Evolutionary conservation across 2,797 vertebrate species (phyloP).

Genomic region (Premnoplex brunnescens): DNA sequence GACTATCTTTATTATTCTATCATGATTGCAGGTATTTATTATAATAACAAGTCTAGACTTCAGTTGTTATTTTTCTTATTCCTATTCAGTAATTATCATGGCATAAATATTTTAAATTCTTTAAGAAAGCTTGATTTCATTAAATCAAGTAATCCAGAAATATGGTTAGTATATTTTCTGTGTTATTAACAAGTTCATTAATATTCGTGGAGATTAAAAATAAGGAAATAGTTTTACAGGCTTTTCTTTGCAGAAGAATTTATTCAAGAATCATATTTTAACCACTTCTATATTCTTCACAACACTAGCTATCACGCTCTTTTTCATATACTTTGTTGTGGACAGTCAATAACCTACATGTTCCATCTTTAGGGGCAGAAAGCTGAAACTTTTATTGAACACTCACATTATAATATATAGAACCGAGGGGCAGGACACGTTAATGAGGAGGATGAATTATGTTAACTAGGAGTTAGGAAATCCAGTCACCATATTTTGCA

Average conservation of each 20-base stretch:
- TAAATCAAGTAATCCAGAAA: background rate
- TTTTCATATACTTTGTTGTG: background rate
- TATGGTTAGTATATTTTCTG: background rate
- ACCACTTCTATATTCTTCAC: accelerated
- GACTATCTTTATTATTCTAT: background rate
- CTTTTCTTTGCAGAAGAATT: background rate
- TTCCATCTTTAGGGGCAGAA: too few relatives aligned
- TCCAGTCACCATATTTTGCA: too few relatives aligned
- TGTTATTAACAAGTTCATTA: background rate
- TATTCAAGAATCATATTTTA: background rate
- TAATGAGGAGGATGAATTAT: too few relatives aligned
- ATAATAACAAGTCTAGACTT: background rate
- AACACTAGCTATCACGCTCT: background rate
- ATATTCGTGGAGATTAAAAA: background rate
- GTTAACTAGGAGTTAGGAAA: too few relatives aligned
- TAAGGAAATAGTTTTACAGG: background rate
- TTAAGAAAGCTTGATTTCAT: background rate
- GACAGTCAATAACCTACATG: too few relatives aligned
- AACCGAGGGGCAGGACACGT: too few relatives aligned
- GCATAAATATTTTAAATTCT: background rate
- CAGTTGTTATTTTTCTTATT: background rate
- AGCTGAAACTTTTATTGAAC: too few relatives aligned
- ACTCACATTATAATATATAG: too few relatives aligned
- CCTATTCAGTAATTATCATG: background rate
- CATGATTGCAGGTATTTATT: background rate